phyloP scores from a whole-genome alignment of 2,888 invertebrate species.

The Myopa tessellatipennis region DNA sequence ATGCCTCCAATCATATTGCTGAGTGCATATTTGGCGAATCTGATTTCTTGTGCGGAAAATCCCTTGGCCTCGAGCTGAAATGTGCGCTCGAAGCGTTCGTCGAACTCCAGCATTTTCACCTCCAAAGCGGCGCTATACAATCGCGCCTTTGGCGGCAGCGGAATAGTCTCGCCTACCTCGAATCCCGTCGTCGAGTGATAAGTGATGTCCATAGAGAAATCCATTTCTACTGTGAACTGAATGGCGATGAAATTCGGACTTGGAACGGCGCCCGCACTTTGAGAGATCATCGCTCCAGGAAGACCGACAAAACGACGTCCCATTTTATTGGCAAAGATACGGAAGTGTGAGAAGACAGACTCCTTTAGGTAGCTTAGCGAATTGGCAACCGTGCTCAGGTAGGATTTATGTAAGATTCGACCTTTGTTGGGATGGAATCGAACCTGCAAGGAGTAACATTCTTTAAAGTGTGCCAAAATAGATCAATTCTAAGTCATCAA shows the following conservation, averaged over 20 bases:
- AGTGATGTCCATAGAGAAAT: conserved; percentile 84
- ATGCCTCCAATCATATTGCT: conserved; percentile 97
- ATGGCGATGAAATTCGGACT: conserved; percentile 82
- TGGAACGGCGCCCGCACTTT: conserved; percentile 72
- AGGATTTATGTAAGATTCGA: conserved; percentile 77
- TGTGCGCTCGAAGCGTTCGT: conserved; percentile 81
- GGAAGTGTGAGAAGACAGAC: conserved; percentile 78
- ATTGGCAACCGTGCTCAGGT: conserved; percentile 77
- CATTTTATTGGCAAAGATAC: conserved; percentile 71
- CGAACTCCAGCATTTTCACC: conserved; percentile 75
- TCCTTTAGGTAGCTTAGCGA: conserved; percentile 81
- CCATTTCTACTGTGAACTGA: conserved; percentile 81
- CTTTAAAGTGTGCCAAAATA: too few relatives aligned
- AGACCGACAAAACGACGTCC: conserved; percentile 72
- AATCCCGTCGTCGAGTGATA: conserved; percentile 81
- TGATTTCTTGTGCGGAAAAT: conserved; percentile 74
- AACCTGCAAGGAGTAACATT: conserved; percentile 42
- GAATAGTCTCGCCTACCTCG: conserved; percentile 67
- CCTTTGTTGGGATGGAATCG: conserved; percentile 69
- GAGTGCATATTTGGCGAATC: conserved; percentile 84
- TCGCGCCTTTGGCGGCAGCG: conserved; percentile 71
- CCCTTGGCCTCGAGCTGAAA: conserved; percentile 83
- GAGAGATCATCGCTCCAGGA: conserved; percentile 73
- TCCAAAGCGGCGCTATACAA: conserved; percentile 76
- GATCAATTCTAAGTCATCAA: too few relatives aligned